Base-by-base conservation (phyloP, 2,888 invertebrate genomes). In the Lottia scabra region DNA sequence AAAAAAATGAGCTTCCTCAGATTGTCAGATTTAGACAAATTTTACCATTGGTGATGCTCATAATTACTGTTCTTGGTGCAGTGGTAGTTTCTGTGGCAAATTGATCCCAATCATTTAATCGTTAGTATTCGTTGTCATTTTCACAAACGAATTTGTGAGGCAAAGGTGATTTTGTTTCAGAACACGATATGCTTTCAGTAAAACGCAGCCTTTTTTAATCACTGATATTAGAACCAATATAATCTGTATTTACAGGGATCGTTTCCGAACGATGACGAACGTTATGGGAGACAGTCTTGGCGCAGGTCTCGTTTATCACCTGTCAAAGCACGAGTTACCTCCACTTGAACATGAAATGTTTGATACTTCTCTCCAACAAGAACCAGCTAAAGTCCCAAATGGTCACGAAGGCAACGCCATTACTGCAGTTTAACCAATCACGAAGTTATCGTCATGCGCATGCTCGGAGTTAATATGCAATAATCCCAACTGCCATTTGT, bases 251-350 rank as follows among this genome's bases (percentile, higher is more conserved):
- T 81, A 19, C 81, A 89, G 89, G 68, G 91, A 91, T 79, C 89
- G 88, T 93, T 96, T 86, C 94, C 95, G 85, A 93, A 92, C 92
- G 0, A 88, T 91, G 72, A 91, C 98, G 84, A 99, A 99, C 90
- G 98, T 99, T 45, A 93, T 97, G 90, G 98, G 98, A 83, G 98
- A 99, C 89, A 95, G 96, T 15, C 91, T 98, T 74, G 98, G 98
- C 63, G 97, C 98, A 64, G 95, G 95, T 73, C 93, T 99, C 70
- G 97, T 99, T 44, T 93, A 95, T 84, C 93, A 95, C 81, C 91
- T 97, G 46, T 89, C 87, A 12, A 81, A 84, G 70, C 70, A 83
- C 44, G 86, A 87, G 74, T 80, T 88, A 72, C 81, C 82, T 56
- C 82, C 83, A 56, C 62, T 82, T n/a, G 78, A 81, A 6, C 78